Conservation (phyloP, 1,140 invertebrate genomes). For the Apis florea region DNA sequence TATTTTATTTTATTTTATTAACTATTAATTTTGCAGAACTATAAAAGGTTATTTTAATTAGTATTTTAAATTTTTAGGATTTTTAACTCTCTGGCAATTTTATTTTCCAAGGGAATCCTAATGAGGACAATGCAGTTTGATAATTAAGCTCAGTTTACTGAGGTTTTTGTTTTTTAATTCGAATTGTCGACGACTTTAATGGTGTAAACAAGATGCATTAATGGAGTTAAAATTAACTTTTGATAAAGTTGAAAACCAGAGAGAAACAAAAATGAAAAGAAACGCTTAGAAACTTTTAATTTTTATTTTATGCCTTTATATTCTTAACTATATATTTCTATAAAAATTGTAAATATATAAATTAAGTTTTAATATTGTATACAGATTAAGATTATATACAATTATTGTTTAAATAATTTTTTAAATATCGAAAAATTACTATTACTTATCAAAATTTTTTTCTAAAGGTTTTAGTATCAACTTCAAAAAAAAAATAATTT, state of each 20-base stretch:
- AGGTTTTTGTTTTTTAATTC: not conserved
- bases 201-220: not conserved
- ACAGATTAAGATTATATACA: too few relatives aligned
- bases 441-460: not conserved
- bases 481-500: not conserved
- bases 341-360: not conserved
- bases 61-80: not conserved
- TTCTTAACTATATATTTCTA: not conserved
- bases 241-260: not conserved
- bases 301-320: not conserved
- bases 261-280: not conserved
- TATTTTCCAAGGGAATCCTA: not conserved
- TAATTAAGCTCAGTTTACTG: not conserved
- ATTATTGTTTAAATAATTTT: too few relatives aligned
- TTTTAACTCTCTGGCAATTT: not conserved
- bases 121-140: not conserved
- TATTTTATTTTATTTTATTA: not conserved
- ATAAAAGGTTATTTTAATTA: not conserved
- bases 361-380: not conserved
- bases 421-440: not conserved
- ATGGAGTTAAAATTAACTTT: not conserved
- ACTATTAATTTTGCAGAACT: not conserved
- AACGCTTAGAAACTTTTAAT: too few relatives aligned
- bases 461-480: too few relatives aligned
- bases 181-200: not conserved